phyloP scores from a whole-genome alignment of 2,797 vertebrate genomes.

The Sciaenops ocellatus region DNA sequence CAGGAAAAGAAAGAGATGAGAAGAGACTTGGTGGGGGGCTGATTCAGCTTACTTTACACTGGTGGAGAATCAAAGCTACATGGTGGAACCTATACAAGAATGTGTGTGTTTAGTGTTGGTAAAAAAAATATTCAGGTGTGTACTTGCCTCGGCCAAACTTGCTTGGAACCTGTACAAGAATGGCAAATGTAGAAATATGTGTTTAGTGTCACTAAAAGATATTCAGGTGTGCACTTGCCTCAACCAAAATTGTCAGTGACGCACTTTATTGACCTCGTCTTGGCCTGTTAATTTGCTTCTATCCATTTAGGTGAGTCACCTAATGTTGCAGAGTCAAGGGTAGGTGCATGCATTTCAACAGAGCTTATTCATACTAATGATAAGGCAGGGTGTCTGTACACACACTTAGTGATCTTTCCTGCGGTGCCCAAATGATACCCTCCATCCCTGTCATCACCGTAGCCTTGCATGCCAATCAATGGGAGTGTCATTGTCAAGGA shows the following conservation, averaged over 20 bases:
- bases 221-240: conserved; percentile 48
- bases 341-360: conserved; percentile 41
- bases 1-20: conserved; percentile 46
- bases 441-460: conserved; percentile 67
- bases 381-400: conserved; percentile 59
- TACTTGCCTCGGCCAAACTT: conserved; percentile 38
- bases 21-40: conserved; percentile 52
- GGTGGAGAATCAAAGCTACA: conserved; percentile 57
- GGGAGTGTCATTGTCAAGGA: conserved; percentile 53
- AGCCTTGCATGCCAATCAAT: conserved; percentile 55
- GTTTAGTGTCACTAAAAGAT: neutral
- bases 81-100: conserved; percentile 40
- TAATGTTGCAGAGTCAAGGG: conserved; percentile 43
- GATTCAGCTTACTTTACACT: conserved; percentile 66
- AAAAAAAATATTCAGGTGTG: conserved; percentile 14
- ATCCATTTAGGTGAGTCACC: conserved; percentile 63
- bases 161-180: conserved; percentile 38
- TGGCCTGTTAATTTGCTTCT: conserved; percentile 33
- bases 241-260: conserved; percentile 43
- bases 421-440: conserved; percentile 75
- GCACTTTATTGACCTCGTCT: conserved; percentile 50
- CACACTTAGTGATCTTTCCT: conserved; percentile 62
- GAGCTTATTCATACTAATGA: conserved; percentile 67
- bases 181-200: neutral
- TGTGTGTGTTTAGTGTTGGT: neutral